Conservation (phyloP, 2,797 vertebrate genomes). For the Anguilla obscura region DNA sequence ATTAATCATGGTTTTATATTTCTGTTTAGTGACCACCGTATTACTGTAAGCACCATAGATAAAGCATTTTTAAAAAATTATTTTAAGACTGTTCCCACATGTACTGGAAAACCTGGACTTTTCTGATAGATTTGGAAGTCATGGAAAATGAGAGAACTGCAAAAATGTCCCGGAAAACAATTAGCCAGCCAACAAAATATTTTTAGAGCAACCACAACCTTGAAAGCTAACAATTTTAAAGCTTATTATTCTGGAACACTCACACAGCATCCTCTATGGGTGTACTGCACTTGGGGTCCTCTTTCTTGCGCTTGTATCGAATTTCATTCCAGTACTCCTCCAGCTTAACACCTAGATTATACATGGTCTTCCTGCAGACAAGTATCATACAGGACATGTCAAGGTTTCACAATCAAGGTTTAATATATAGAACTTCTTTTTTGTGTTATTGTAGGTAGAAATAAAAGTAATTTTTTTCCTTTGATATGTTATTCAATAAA, state of each 20-base stretch:
- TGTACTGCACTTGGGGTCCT: slow-evolving; percentile 61
- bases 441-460: no score
- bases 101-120: no score
- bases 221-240: no score
- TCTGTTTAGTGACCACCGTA: not conserved
- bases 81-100: not conserved
- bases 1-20: not conserved
- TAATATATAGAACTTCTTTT: not conserved
- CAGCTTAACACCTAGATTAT: slow-evolving; percentile 74
- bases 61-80: not conserved
- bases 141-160: no score
- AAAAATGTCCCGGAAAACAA: no score
- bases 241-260: slow-evolving; percentile 31
- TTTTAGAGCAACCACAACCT: no score
- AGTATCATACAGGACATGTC: not conserved
- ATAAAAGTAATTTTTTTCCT: no score
- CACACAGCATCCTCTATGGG: slow-evolving; percentile 66
- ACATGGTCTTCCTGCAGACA: slow-evolving; percentile 68
- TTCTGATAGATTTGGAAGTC: no score
- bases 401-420: not conserved
- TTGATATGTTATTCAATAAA: no score
- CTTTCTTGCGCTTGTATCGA: slow-evolving; percentile 70
- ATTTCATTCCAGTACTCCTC: slow-evolving; percentile 81
- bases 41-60: no score
- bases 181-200: no score